Base-by-base conservation (phyloP, 2,888 invertebrate genomes). In the Lamproptera curius region DNA sequence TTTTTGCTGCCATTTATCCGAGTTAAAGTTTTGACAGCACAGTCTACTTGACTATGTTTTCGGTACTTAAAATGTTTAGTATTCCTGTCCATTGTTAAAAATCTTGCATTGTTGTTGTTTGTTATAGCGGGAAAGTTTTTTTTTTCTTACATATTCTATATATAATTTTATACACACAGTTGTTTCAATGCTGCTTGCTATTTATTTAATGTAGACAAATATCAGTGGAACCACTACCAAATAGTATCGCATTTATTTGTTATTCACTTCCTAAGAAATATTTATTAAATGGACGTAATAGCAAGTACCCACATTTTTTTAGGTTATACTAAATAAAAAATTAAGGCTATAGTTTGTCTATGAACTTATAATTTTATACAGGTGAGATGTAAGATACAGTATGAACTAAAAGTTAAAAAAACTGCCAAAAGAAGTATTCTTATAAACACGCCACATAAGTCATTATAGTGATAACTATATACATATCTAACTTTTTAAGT, bases 161-260 rank as follows among this genome's bases (percentile, higher is more conserved):
- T 43, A 45, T 42, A 16, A 38, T 33, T 33, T 38, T n/a, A 33
- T 15, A 13, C 2, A 17, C 10, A 43, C 26, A 35, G 11, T 20
- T 42, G 42, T 37, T 44, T 31, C 20, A 6, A 43, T 14, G 28
- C 31, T 37, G 26, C 23, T 16, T 37, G 10, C 15, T 23, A 28
- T 34, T 41, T 23, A 23, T 17, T 15, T 34, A 26, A n/a, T 20
- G 9, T 36, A 16, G 39, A 31, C 31, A 31, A 35, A 42, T 53
- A 48, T 45, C 45, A 43, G 45, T 54, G 55, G 44, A 56, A 56
- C 52, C 67, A 46, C 58, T 70, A 71, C 78, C 77, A 78, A 79
- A 79, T 67, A 63, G 68, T 59, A 63, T 61, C 60, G 76, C 78
- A 78, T 79, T 81, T 81, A 77, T 53, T 58, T 42, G 23, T 47